A percentile compares a stretch with the other conserved stretches of the same genome.
phyloP scores from a whole-genome alignment of 2,888 invertebrate species.

The Acanthosepion pharaonis region DNA sequence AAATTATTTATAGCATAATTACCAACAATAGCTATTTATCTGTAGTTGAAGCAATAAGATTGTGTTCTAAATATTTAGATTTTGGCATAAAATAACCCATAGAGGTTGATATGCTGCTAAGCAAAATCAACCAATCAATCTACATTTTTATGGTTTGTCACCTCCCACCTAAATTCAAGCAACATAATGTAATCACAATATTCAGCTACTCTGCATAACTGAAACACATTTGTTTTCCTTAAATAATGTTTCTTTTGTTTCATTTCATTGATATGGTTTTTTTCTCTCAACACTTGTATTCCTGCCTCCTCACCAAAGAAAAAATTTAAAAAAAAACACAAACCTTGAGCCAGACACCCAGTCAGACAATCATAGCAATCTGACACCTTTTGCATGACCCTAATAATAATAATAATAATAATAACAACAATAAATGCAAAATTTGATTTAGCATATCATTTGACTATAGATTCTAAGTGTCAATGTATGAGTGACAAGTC shows the following conservation, averaged over 20 bases:
- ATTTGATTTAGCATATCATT: background rate
- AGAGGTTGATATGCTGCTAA: too few species aligned
- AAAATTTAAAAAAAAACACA: background rate
- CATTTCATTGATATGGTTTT: background rate
- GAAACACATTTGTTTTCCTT: background rate
- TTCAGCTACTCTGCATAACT: background rate
- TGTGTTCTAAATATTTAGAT: too few species aligned
- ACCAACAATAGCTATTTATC: too few species aligned
- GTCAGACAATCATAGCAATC: background rate
- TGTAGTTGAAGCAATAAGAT: too few species aligned
- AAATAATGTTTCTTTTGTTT: background rate
- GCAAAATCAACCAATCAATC: too few species aligned
- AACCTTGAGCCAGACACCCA: background rate
- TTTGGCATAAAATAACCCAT: too few species aligned
- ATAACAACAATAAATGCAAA: background rate
- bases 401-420: background rate
- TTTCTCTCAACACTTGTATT: background rate
- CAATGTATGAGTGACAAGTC: background rate
- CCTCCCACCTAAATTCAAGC: too few species aligned
- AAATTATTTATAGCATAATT: too few species aligned
- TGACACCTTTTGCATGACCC: background rate
- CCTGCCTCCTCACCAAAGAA: background rate
- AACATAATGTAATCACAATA: background rate
- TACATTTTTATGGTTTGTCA: too few species aligned
- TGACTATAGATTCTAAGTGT: background rate